These are phyloP conservation scores for Cynopterus sphinx DNA, from an alignment of 2,797 vertebrate genomes.

Conservation along the genomic window DNA sequence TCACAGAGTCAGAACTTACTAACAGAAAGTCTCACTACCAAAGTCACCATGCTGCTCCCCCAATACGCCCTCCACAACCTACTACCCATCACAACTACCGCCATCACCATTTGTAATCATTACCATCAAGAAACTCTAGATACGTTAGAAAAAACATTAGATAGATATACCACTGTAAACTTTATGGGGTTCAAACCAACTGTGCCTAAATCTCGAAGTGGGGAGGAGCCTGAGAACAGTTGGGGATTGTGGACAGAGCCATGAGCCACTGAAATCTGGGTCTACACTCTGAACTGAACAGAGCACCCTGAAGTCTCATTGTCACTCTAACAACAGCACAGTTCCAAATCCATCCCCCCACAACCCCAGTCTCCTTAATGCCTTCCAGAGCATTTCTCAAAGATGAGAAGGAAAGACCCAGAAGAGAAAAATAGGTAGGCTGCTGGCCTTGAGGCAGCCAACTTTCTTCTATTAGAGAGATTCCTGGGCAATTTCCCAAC, in stretches of 20 bases:
- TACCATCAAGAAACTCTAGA: background rate
- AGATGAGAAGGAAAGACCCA: background rate
- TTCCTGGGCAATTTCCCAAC: background rate
- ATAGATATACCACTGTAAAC: background rate
- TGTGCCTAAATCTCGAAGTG: background rate
- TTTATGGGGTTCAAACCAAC: background rate
- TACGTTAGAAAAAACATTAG: background rate
- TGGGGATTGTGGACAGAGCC: background rate
- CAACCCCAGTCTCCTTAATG: background rate
- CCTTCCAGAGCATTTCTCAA: conserved; percentile 19
- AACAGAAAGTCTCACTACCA: background rate
- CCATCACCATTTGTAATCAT: background rate
- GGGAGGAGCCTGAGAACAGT: background rate
- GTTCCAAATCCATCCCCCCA: background rate
- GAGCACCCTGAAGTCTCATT: background rate
- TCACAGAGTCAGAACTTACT: background rate
- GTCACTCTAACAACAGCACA: background rate
- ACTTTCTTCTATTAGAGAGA: background rate
- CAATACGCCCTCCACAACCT: background rate
- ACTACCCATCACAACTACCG: background rate
- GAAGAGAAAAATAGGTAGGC: background rate
- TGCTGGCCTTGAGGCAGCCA: background rate
- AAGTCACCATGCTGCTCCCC: background rate
- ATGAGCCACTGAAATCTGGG: background rate
- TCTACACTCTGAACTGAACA: background rate